A percentile compares a stretch with the other conserved stretches of the same genome.
Conservation (phyloP, 2,888 invertebrate species). For the Pyrrhia umbra region DNA sequence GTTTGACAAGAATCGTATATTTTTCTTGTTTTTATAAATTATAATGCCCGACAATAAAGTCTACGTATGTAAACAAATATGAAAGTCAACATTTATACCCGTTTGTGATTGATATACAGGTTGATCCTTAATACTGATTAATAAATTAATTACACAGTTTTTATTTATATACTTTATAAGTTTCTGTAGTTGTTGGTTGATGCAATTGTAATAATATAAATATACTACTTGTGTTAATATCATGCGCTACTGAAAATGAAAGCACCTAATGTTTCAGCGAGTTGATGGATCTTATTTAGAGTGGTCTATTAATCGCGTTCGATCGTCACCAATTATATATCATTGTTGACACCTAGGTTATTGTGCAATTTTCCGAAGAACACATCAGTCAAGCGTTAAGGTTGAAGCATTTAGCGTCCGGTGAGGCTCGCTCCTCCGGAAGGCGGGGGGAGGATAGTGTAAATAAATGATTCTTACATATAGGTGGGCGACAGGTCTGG, state of each 20-base stretch:
- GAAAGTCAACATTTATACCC: constrained; percentile 20
- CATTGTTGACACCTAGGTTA: constrained; percentile 85
- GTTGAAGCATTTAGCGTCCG: constrained; percentile 89
- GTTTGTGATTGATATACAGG: constrained; percentile 29
- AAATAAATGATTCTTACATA: constrained; percentile 89
- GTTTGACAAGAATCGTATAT: constrained; percentile 76
- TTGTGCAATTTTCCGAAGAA: constrained; percentile 89
- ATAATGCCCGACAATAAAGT: constrained; percentile 23
- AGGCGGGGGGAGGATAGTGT: constrained; percentile 88
- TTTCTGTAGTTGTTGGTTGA: not conserved
- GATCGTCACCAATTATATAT: constrained; percentile 81
- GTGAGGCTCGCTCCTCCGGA: constrained; percentile 81
- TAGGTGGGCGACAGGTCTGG: constrained; percentile 85
- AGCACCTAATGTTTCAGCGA: constrained; percentile 38
- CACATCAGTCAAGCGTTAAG: constrained; percentile 87
- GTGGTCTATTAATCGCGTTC: constrained; percentile 73
- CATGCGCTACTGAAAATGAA: not conserved
- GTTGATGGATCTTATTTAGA: constrained; percentile 66
- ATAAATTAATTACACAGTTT: not conserved
- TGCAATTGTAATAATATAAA: not conserved
- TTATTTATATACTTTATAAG: not conserved
- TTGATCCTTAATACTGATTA: constrained; percentile 11
- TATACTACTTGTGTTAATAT: not conserved
- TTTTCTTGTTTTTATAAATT: constrained; percentile 40
- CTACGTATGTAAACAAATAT: constrained; percentile 24